A percentile compares a stretch with the other conserved stretches of the same genome.
These are phyloP conservation scores for Oscheius onirici DNA, from an alignment of 2,888 invertebrate species.

Conservation along the genomic window DNA sequence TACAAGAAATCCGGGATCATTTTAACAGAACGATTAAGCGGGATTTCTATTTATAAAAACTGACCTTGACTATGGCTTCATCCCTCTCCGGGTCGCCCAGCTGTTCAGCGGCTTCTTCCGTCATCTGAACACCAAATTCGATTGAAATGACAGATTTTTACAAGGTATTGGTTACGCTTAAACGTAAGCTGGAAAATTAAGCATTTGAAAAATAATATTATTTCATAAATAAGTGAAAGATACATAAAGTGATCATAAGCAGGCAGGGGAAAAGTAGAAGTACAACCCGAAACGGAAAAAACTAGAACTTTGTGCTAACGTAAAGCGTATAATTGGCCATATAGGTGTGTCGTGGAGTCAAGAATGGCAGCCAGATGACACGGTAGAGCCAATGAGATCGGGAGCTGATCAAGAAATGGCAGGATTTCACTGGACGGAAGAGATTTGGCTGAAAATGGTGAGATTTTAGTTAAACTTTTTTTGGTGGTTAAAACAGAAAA, in stretches of 20 bases:
- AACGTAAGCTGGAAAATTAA: no score
- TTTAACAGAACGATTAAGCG: no score
- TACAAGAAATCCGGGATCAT: no score
- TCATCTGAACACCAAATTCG: not conserved
- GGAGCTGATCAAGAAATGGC: slow-evolving; percentile 72
- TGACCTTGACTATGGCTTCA: slow-evolving; percentile 17
- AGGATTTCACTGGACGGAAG: slow-evolving; percentile 72
- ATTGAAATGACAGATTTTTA: no score
- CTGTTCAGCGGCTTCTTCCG: not conserved
- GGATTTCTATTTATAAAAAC: not conserved
- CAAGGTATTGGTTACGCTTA: no score
- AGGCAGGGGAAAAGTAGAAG: not conserved
- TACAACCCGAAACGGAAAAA: not conserved
- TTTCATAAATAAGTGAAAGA: not conserved
- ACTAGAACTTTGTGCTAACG: slow-evolving; percentile 3
- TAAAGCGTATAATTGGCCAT: slow-evolving; percentile 51
- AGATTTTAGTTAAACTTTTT: no score
- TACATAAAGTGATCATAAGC: not conserved
- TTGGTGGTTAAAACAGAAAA: not conserved
- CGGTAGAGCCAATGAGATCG: slow-evolving; percentile 72
- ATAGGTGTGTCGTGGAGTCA: slow-evolving; percentile 48
- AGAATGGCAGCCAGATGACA: slow-evolving; percentile 75
- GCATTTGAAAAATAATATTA: not conserved
- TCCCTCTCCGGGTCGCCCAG: not conserved
- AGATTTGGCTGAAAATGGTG: slow-evolving; percentile 46